Evolutionary conservation across 2,888 invertebrate genomes (phyloP).

Genomic region (Peribatodes rhomboidaria): DNA sequence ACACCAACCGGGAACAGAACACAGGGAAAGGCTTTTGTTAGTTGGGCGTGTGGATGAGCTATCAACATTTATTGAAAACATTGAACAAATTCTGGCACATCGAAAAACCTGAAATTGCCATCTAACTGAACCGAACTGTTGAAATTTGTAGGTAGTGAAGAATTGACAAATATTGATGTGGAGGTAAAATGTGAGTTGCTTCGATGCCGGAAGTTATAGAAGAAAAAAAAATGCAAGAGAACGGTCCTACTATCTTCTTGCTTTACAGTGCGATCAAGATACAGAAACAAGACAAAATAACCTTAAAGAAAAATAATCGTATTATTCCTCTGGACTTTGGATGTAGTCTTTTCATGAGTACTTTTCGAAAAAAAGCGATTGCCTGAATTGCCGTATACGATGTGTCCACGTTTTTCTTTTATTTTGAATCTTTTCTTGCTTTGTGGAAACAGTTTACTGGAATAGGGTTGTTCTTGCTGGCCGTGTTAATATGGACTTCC

Average conservation of each 20-base stretch:
- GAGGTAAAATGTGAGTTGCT: constrained; percentile 9
- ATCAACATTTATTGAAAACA: background rate
- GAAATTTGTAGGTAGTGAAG: constrained; percentile 1
- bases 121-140: too few relatives aligned
- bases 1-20: background rate
- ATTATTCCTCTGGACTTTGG: constrained; percentile 50
- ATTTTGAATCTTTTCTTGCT: constrained; percentile 56
- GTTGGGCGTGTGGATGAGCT: constrained; percentile 3
- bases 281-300: background rate
- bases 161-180: background rate
- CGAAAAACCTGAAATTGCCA: background rate
- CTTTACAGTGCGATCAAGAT: constrained; percentile 3
- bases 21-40: background rate
- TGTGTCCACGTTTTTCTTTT: constrained; percentile 67
- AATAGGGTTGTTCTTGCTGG: constrained; percentile 61
- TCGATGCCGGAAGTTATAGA: background rate
- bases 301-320: constrained; percentile 3
- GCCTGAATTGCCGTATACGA: constrained; percentile 56
- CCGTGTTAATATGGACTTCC: constrained; percentile 69
- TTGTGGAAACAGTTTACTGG: constrained; percentile 61
- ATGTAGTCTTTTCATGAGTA: constrained; percentile 61
- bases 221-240: background rate
- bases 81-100: background rate
- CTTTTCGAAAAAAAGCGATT: constrained; percentile 61
- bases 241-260: background rate